Percentiles rank a stretch among this genome's conserved stretches.
phyloP scores from a whole-genome alignment of 2,113 vertebrate species.

The Otis tarda region DNA sequence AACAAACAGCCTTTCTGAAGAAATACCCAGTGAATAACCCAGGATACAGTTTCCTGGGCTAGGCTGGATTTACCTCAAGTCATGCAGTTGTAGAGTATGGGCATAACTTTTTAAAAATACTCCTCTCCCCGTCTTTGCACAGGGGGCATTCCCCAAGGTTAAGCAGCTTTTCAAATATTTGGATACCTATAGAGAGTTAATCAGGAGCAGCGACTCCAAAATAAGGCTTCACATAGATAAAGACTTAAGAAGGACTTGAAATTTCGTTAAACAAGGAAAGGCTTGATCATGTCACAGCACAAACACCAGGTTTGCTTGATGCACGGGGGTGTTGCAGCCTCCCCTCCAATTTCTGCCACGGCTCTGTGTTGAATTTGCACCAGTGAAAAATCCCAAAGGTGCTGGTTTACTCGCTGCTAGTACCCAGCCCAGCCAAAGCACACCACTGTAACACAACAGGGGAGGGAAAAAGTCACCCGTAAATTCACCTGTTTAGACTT shows the following conservation, averaged over 20 bases:
- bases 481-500: neutral
- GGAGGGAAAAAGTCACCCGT: neutral
- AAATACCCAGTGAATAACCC: neutral
- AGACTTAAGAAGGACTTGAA: neutral
- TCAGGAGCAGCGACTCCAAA: neutral
- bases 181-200: neutral
- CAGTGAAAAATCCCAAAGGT: neutral
- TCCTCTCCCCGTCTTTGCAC: neutral
- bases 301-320: neutral
- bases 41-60: neutral
- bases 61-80: neutral
- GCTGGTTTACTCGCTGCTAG: neutral
- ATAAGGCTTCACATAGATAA: neutral
- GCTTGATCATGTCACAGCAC: neutral
- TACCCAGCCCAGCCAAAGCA: neutral
- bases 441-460: fast-evolving
- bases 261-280: neutral
- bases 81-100: fast-evolving
- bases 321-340: neutral
- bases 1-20: neutral
- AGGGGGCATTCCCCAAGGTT: neutral
- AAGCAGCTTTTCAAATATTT: neutral
- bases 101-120: neutral
- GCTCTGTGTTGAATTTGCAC: neutral
- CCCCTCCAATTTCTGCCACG: neutral